Base-by-base conservation (phyloP, 2,888 invertebrate genomes). In the Margaritifera margaritifera region DNA sequence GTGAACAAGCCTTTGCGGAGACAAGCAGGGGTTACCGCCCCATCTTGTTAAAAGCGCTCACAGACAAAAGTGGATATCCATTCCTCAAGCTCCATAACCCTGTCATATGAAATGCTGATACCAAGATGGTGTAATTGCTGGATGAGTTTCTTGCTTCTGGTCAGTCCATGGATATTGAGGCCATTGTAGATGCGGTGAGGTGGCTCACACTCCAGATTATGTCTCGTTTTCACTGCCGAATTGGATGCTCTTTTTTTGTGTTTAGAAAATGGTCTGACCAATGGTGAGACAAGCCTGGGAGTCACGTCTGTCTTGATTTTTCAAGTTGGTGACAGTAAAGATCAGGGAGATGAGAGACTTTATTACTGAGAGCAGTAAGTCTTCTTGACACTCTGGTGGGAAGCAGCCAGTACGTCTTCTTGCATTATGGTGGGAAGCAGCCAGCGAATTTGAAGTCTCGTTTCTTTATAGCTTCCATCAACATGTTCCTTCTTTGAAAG, bases 61-160 rank as follows among this genome's bases (percentile, higher is more conserved):
- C 0, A 6, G 27, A 5, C 27, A 31, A 31, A 31, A 1, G 52
- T 61, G 20, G 61, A 6, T 5, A 70, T 15, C 68, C 22, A 42
- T 1, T 71, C 63, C 54, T 72, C 64, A 4, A 66, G 18, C 66
- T 72, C 27, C n/a, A 72, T 31, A 25, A 72, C 69, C 50, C 58
- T 64, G 54, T 72, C 66, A 71, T 71, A 72, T 8, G 58, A 52
- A n/a, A 72, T 27, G 24, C 60, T 42, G 62, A 27, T 24, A 61
- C 31, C 61, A 6, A 6, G 4, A 18, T 31, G 27, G 6, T 61
- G n/a, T 3, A 61, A 55, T 27, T 50, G 58, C 22, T 62, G 27
- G 25, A 71, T 57, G 6, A 71, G 31, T 64, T 58, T 58, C 51
- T 64, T 64, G 52, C 62, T 70, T 52, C 69, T n/a, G 19, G 64